Base-by-base conservation (phyloP, 2,797 vertebrate genomes). In the Cygnus olor region DNA sequence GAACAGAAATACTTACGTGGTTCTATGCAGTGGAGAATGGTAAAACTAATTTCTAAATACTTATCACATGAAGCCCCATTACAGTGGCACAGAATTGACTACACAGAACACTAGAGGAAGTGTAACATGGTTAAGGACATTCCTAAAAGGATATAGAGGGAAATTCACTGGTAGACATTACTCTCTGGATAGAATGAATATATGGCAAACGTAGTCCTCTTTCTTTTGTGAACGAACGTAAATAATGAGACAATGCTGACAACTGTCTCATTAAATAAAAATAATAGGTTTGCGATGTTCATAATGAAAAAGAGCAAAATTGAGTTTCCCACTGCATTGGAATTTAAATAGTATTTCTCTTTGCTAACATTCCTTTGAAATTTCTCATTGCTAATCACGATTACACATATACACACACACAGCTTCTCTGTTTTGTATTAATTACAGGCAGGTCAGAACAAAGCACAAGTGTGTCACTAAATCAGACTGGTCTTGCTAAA, bases 211-310 rank as follows among this genome's bases (percentile, higher is more conserved):
- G 5, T 15, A 63, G 56, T 69, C 24, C 20, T 70, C n/a, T 54
- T 77, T 44, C 51, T 78, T 38, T 47, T 72, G 32, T 45, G 44
- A 8, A 11, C 25, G 11, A 65, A 66, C 49, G 54, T 51, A 70
- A 80, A 84, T 63, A 87, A 68, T 69, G 51, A 95, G 38, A 70
- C 21, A 47, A 18, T 44, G 58, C 47, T 70, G 49, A 73, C 10
- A 44, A 71, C 20, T 64, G 38, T n/a, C 85, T 88, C 32, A 44
- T 88, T 82, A 90, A 90, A 77, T 57, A 80, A 80, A 63, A 14
- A 5, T 53, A 74, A 74, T 11, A 4, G 9, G 10, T 64, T 80
- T 60, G 24, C 1, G 1, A 27, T 11, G n/a, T 63, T 64, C 74
- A 36, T 30, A 86, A 80, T 1, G 7, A 71, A n/a, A 10, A 71